These are phyloP conservation scores for Thyatira batis DNA, from an alignment of 2,888 invertebrate species.

Conservation along the genomic window DNA sequence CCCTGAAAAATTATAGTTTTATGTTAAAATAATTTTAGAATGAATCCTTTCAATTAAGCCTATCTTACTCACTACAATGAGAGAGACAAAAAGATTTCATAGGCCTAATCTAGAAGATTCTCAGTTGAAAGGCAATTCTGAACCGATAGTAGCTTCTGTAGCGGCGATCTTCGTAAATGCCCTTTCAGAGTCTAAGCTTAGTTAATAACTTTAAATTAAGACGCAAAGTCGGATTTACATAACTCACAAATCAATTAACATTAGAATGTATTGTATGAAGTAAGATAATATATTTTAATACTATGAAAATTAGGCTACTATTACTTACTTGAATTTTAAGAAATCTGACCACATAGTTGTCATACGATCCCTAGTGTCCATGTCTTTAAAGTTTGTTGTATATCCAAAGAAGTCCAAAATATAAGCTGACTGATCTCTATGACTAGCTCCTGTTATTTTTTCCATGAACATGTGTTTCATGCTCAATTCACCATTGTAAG, in stretches of 20 bases:
- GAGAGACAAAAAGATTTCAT: too few relatives aligned
- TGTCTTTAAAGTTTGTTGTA: slow-evolving; percentile 54
- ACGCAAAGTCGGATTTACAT: too few relatives aligned
- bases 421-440: slow-evolving; percentile 71
- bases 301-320: slow-evolving; percentile 7
- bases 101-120: too few relatives aligned
- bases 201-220: too few relatives aligned
- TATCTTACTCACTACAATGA: too few relatives aligned
- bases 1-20: slow-evolving; percentile 62
- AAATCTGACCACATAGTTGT: slow-evolving; percentile 73
- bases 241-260: too few relatives aligned
- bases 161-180: too few relatives aligned
- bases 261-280: too few relatives aligned
- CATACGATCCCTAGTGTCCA: slow-evolving; percentile 65
- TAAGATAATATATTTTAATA: too few relatives aligned
- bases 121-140: too few relatives aligned
- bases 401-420: slow-evolving; percentile 62
- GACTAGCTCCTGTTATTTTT: slow-evolving; percentile 65
- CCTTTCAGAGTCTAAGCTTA: too few relatives aligned
- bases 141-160: too few relatives aligned
- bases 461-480: slow-evolving; percentile 64
- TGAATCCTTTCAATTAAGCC: slow-evolving; percentile 3
- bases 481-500: slow-evolving; percentile 63
- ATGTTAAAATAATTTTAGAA: neutral
- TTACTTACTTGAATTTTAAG: slow-evolving; percentile 64